Evolutionary conservation across 2,113 vertebrate genomes (phyloP), one percentile per base, ranked within the genome.

Genomic region (Pelusios castaneus): DNA sequence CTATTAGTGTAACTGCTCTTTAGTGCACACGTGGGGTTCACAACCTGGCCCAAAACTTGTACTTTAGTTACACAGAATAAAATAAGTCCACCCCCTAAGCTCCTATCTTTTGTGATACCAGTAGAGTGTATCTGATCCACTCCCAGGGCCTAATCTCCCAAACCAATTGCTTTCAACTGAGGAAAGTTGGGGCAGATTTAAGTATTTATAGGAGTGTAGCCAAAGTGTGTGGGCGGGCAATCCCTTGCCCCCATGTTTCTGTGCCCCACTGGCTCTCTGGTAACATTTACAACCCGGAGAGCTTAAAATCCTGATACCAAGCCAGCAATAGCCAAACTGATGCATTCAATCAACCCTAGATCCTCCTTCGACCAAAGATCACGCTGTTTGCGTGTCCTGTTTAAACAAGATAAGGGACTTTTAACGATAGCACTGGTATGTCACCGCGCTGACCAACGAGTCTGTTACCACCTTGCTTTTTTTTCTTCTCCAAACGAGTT

Each of bases 231-330:
- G 43, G 84, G 49, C 43, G 41, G 82, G 29, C 21, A 73, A 80
- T 55, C 82, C 89, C 81, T 84, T 84, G 84, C 27, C 47, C 27
- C 12, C 82, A 85, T 92, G 85, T 76, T 92, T 89, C 95, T 56
- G 25, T 27, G 75, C 1, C 1, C 19, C 4, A 80, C 87, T 91
- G 88, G 52, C 86, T 77, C 25, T 73, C 38, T 25, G 47, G 70
- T 49, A 67, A 90, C 82, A 49, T 81, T 22, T 45, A 88, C 43
- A 84, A 47, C 24, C n/a, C 10, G 7, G 1, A 91, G 95, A 94
- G 95, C 97, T 94, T 76, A 3, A 86, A 85, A 96, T 95, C 95
- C 96, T 83, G 22, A 45, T 83, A 87, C 87, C 51, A 93, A 82
- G 67, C 19, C n/a, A 21, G 63, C 73, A 2, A 51, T 21, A 84